These are phyloP conservation scores for Eonycteris spelaea DNA, from an alignment of 2,113 vertebrate species.

Conservation along the genomic window DNA sequence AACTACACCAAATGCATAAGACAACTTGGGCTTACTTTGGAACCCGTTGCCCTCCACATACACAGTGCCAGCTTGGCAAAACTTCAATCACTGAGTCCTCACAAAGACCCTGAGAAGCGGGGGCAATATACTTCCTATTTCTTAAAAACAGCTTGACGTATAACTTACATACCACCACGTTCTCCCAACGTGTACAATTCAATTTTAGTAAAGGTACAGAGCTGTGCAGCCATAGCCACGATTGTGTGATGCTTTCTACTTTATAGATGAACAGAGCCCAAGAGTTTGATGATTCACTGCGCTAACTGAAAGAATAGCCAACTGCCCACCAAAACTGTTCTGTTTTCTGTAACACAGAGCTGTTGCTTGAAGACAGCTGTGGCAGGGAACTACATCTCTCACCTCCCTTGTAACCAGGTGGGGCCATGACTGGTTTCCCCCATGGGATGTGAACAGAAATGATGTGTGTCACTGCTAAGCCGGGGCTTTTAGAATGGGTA, in stretches of 20 bases:
- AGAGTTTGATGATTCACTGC: background rate
- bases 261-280: background rate
- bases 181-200: background rate
- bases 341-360: background rate
- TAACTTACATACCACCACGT: background rate
- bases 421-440: background rate
- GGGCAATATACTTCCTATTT: background rate
- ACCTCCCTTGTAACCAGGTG: background rate
- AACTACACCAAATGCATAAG: background rate
- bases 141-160: background rate
- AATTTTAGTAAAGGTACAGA: background rate
- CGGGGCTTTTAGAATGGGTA: background rate
- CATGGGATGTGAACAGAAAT: background rate
- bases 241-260: fast-evolving
- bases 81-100: background rate
- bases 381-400: background rate
- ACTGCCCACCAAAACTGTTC: background rate
- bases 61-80: background rate
- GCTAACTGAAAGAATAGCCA: background rate
- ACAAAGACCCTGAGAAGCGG: background rate
- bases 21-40: background rate
- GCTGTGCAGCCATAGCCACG: too few relatives aligned
- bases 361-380: background rate
- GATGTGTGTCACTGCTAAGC: background rate
- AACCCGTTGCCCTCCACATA: background rate